Base-by-base conservation (phyloP, 2,888 invertebrate genomes). In the Caprella mutica region DNA sequence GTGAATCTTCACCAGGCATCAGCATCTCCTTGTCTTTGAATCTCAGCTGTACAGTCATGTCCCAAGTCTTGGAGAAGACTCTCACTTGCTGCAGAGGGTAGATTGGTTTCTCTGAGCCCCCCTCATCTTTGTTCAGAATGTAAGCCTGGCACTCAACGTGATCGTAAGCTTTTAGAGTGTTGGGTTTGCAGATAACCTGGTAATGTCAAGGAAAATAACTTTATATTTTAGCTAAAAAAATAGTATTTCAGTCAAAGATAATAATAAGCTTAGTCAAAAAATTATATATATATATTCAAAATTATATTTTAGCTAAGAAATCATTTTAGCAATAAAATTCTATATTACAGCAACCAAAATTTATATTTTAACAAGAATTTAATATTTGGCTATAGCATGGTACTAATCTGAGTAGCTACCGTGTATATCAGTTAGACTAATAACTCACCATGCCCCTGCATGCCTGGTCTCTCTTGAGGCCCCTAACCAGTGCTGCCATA, bases 1-100 rank as follows among this genome's bases (percentile, higher is more conserved):
- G 84, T 21, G 86, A 80, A 74, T 97, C 93, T 77, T 98, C 97
- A 59, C 98, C 98, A 21, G 97, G 97, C 97, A 99, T 96, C 19
- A 92, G 82, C 86, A 98, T 86, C 68, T 92, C 90, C 70, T 92
- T 92, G 52, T 83, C 84, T 27, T 84, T 81, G 55, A 92, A 80
- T 48, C 77, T 74, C 40, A 92, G 79, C 44, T 87, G 84, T 14
- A 80, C 80, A 1, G 90, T 80, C 69, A 84, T 84, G 72, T 96
- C 93, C 94, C 94, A 98, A 0, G 97, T 97, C 74, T 86, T 85
- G 9, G 89, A 91, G 74, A 86, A 98, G 82, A 97, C 84, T 73
- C 90, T 88, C 64, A 88, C 73, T 17, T 39, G 42, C 30, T 26
- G 26, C 68, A 78, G 85, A 14, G 85, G 84, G 39, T 85, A 84